Percentiles rank a stretch among this genome's conserved stretches.
These are phyloP conservation scores for Athalia circularis DNA, from an alignment of 2,888 invertebrate genomes.

Conservation along the genomic window DNA sequence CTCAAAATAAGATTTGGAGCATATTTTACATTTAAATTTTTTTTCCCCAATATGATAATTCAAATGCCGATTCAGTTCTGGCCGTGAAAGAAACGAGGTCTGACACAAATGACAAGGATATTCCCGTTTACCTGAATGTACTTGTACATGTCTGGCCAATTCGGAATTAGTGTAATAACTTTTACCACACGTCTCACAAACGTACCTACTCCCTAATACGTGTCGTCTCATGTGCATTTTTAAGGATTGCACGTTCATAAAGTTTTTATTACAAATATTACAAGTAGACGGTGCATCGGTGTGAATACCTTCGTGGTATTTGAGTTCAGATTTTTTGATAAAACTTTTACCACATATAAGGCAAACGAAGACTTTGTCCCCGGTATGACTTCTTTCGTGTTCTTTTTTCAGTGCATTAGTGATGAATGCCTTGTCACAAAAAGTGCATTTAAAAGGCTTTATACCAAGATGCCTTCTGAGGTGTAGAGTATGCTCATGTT, in stretches of 20 bases:
- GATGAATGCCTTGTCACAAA: conserved; percentile 55
- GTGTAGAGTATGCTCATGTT: conserved; percentile 56
- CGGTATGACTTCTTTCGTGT: conserved; percentile 49
- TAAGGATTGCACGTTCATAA: conserved; percentile 63
- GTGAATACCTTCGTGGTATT: conserved; percentile 62
- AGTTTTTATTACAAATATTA: conserved; percentile 63
- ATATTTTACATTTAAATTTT: conserved; percentile 64
- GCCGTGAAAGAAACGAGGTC: conserved; percentile 66
- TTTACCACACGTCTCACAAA: conserved; percentile 64
- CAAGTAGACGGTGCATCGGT: conserved; percentile 57
- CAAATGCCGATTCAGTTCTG: conserved; percentile 66
- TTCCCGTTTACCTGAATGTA: conserved; percentile 62
- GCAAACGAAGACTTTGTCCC: conserved; percentile 54
- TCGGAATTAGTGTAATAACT: conserved; percentile 66
- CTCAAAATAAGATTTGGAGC: conserved; percentile 66
- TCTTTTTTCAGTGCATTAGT: conserved; percentile 50
- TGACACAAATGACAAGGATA: conserved; percentile 66
- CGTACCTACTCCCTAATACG: conserved; percentile 60
- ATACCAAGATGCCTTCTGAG: conserved; percentile 53
- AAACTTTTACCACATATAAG: conserved; percentile 58
- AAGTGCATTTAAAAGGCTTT: conserved; percentile 56
- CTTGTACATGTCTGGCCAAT: conserved; percentile 65
- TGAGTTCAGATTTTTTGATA: conserved; percentile 55
- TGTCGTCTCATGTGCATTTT: conserved; percentile 67
- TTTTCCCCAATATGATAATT: conserved; percentile 68